phyloP scores from a whole-genome alignment of 2,888 invertebrate species.

The Agriopis leucophaearia region DNA sequence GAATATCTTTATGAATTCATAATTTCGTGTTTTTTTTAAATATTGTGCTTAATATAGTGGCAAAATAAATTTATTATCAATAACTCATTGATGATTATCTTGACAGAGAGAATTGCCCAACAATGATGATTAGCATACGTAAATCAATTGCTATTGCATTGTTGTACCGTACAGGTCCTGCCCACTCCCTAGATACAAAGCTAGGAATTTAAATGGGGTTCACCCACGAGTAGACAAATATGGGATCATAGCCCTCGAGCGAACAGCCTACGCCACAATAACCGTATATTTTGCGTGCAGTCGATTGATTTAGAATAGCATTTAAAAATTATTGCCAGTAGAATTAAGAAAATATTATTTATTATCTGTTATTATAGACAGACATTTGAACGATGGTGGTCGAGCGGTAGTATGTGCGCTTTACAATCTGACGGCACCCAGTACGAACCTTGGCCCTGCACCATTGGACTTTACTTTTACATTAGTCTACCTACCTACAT shows the following conservation, averaged over 20 bases:
- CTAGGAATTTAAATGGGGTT: slow-evolving; percentile 7
- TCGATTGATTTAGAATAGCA: not conserved
- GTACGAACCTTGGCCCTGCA: too few relatives aligned
- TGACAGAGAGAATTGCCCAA: slow-evolving; percentile 14
- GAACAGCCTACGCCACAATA: slow-evolving; percentile 12
- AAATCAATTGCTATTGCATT: slow-evolving; percentile 14
- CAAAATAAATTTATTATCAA: too few relatives aligned
- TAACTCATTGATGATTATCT: not conserved
- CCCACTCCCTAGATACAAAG: slow-evolving; percentile 14
- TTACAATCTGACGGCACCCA: too few relatives aligned
- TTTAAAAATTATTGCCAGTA: not conserved
- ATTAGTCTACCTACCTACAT: too few relatives aligned
- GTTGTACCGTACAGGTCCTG: slow-evolving; percentile 13
- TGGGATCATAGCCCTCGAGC: slow-evolving; percentile 13
- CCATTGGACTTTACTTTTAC: too few relatives aligned
- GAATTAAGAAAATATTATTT: too few relatives aligned
- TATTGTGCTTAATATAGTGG: too few relatives aligned
- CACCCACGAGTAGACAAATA: slow-evolving; percentile 13
- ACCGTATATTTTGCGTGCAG: not conserved
- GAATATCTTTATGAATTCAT: not conserved
- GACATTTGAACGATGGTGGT: too few relatives aligned
- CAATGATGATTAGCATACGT: slow-evolving; percentile 21
- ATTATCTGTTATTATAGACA: too few relatives aligned
- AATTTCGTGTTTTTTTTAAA: too few relatives aligned
- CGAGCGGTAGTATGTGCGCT: too few relatives aligned